Base-by-base conservation (phyloP, 2,113 vertebrate genomes). In the Marcusenius ussheri region DNA sequence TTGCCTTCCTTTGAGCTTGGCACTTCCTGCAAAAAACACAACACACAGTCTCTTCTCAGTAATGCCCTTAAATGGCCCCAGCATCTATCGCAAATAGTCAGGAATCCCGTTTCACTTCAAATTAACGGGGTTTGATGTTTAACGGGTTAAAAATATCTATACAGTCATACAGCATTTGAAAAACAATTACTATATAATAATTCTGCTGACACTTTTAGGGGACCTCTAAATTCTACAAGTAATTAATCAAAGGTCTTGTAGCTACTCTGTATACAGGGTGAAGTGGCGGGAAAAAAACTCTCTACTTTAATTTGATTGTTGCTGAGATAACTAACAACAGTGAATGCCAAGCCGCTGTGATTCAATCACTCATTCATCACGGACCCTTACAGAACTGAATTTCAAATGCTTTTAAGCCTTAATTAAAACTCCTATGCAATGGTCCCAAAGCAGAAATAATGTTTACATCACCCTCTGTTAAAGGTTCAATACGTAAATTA, bases 321-420 rank as follows among this genome's bases (percentile, higher is more conserved):
- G n/a, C 66, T 47, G 66, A 74, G 88, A 58, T 88, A 88, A 70
- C 42, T 24, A 74, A 74, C 56, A 89, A 53, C 88, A 74, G 46
- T 83, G 49, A 53, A 50, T 83, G 46, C 70, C 74, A 80, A 80
- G 47, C 35, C 6, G 1, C 15, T 39, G 74, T 45, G 49, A 89
- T 83, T 58, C 87, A 83, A 89, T 83, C 74, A 56, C 8, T 89
- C 88, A 83, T 83, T 83, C 50, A 83, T 89, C 50, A 89, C 24
- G 13, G 35, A 83, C 49, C 50, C 70, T 70, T 31, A 74, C 21
- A 19, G 45, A 83, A 83, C 74, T 51, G 46, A 83, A 27, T 83
- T 80, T 56, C 47, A 83, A 83, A 89, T 53, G 49, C 17, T 58
- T 62, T 88, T 45, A 88, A 88, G 87, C 21, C 49, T 83, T 51